phyloP scores from a whole-genome alignment of 2,888 invertebrate genomes.

The Acleris holmiana region DNA sequence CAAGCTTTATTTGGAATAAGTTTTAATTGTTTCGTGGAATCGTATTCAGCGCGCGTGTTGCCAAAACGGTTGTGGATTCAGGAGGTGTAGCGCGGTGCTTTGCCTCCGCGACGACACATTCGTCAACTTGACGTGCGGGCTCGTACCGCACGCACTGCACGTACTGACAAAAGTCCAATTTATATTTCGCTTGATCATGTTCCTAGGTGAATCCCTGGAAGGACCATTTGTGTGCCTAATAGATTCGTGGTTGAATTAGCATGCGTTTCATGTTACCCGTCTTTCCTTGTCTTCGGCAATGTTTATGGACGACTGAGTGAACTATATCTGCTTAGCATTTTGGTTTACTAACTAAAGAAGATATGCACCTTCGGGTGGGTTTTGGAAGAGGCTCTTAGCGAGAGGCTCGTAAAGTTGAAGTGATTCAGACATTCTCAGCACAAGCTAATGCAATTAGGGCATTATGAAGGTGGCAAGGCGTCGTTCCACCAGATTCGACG shows the following conservation, averaged over 20 bases:
- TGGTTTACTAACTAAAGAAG: too few relatives aligned
- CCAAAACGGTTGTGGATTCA: slow-evolving; percentile 54
- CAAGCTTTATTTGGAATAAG: slow-evolving; percentile 40
- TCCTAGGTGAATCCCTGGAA: slow-evolving; percentile 4
- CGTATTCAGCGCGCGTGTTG: slow-evolving; percentile 50
- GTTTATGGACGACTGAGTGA: too few relatives aligned
- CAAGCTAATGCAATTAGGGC: background rate
- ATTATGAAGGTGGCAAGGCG: background rate
- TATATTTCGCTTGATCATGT: slow-evolving; percentile 30
- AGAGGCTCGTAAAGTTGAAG: too few relatives aligned
- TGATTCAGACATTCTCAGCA: too few relatives aligned
- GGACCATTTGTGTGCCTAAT: background rate
- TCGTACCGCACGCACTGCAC: slow-evolving; percentile 43
- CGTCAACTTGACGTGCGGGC: slow-evolving; percentile 50
- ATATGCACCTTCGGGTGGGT: too few relatives aligned
- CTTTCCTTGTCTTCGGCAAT: too few relatives aligned
- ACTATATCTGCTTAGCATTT: too few relatives aligned
- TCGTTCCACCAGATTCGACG: slow-evolving; percentile 26
- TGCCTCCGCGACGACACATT: slow-evolving; percentile 48
- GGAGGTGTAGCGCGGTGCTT: slow-evolving; percentile 47
- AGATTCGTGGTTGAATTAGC: slow-evolving; percentile 1
- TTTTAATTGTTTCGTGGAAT: slow-evolving; percentile 40
- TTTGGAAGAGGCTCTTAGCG: too few relatives aligned
- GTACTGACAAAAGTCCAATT: slow-evolving; percentile 26
- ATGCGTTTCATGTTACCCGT: background rate